Evolutionary conservation across 2,888 invertebrate species (phyloP), one percentile per base, ranked within the genome.

Genomic region (Monopis laevigella): DNA sequence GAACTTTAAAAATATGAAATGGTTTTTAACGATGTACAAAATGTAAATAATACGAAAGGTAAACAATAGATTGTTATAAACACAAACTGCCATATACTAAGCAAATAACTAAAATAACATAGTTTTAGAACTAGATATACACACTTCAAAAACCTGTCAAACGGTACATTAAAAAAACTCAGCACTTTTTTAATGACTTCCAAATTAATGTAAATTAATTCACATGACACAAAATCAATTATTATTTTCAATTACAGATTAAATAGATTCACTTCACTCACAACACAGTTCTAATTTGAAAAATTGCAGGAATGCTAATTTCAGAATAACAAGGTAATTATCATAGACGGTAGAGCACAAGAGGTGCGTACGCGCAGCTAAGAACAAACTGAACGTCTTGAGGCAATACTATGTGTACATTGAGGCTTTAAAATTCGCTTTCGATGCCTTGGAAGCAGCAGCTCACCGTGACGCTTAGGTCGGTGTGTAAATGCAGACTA

Each of bases 341-440:
- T 14, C 17, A 14, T 16, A 16, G 34, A 2, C 65, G 58, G 65
- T 70, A 70, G 66, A 67, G 70, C 69, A 72, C 75, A 63, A 59
- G 55, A 64, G 59, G 57, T 63, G 48, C 70, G 61, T 63, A 62
- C 67, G 72, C 74, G 67, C 65, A 11, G n/a, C 40, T 19, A 10
- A 58, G 64, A 66, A 64, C 68, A 61, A 52, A 75, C 75, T 75
- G 78, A 71, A 57, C 56, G 56, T 19, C 59, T 58, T 60, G 19
- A n/a, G 21, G 27, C 26, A 17, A 21, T 52, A 53, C 55, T 58
- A 16, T 40, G 53, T 62, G 61, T 61, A 65, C 67, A 64, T 67
- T 67, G 60, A 65, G 65, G 57, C 58, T 62, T 61, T 58, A 66
- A 73, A 71, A 77, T 73, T 78, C 70, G 70, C 72, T 72, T 70